Evolutionary conservation across 53 echinoderm and acorn worm species (phyloP).

Genomic region (Holothuria leucospilota): DNA sequence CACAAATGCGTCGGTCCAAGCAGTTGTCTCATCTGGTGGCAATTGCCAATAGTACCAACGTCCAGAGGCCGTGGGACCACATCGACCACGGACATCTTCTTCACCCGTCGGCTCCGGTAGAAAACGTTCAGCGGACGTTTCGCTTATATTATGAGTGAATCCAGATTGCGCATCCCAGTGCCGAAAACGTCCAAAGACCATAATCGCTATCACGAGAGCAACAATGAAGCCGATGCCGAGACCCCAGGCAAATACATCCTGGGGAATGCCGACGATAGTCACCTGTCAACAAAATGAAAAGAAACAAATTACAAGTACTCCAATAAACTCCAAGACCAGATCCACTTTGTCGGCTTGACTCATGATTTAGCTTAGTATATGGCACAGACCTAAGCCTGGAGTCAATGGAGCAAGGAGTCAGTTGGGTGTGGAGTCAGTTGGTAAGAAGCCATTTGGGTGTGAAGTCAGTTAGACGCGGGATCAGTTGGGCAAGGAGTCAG

Average conservation of each 20-base stretch:
- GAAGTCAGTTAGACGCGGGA: too few relatives aligned
- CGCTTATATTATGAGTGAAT: conserved; percentile 55
- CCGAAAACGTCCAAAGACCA: conserved; percentile 40
- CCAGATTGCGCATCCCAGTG: conserved; percentile 68
- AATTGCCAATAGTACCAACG: conserved; percentile 74
- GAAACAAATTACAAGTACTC: too few relatives aligned
- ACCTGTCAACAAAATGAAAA: background rate
- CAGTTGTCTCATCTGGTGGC: conserved; percentile 36
- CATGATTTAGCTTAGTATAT: too few relatives aligned
- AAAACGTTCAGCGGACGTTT: conserved; percentile 52
- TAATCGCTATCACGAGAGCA: conserved; percentile 20
- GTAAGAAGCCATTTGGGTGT: too few relatives aligned
- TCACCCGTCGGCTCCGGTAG: conserved; percentile 56
- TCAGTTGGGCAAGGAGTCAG: too few relatives aligned
- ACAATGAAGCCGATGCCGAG: conserved; percentile 54
- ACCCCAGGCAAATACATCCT: conserved; percentile 54
- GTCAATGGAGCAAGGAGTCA: too few relatives aligned
- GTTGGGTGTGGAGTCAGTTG: too few relatives aligned
- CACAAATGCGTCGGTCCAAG: conserved; percentile 34
- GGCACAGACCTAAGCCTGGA: too few relatives aligned
- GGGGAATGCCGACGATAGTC: conserved; percentile 8
- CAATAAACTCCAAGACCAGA: too few relatives aligned
- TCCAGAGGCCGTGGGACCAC: conserved; percentile 33
- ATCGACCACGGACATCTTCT: conserved; percentile 37
- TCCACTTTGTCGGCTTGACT: too few relatives aligned